Base-by-base conservation (phyloP, 2,797 vertebrate species). In the Anolis apletophallus region DNA sequence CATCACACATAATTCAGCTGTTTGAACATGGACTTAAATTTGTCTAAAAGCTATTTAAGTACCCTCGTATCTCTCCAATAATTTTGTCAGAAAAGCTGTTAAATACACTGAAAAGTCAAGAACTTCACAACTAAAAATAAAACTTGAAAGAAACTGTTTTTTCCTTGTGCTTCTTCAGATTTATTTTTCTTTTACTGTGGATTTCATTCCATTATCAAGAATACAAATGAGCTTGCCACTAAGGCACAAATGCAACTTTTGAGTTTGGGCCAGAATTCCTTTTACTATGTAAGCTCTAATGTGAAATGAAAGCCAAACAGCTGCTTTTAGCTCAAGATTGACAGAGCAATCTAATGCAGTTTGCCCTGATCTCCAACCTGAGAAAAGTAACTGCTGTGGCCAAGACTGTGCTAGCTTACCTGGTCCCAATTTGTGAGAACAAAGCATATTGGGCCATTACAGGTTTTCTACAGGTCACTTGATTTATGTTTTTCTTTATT, bases 291-390 rank as follows among this genome's bases (percentile, higher is more conserved):
- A 91, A 92, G 87, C 80, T 94, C 92, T 94, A 93, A 87, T 91
- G 91, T 92, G 93, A 93, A 95, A 94, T 90, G 83, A 93, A 95
- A 94, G 93, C 93, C 94, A 95, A 91, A 94, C 95, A 95, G 95
- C 95, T 95, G 94, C 92, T 94, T 80, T 67, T 88, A 91, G 85
- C 92, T 93, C 90, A 90, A 77, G 85, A 91, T 91, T 83, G 91
- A 93, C 80, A 89, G 89, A 92, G 87, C 91, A 91, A 93, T 88
- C 91, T 95, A 94, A 94, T 93, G 83, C 92, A 92, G 8, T 92
- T 46, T 87, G 90, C 91, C 93, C 86, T 91, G 87, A 85, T 90
- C 91, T 94, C 90, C 88, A 91, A 88, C 93, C 92, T 88, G 91
- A 90, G 76, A 50, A 79, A 74, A 94, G 77, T 77, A 74, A n/a